Base-by-base conservation (phyloP, 64 coral and sea anemone species). In the Pocillopora verrucosa region DNA sequence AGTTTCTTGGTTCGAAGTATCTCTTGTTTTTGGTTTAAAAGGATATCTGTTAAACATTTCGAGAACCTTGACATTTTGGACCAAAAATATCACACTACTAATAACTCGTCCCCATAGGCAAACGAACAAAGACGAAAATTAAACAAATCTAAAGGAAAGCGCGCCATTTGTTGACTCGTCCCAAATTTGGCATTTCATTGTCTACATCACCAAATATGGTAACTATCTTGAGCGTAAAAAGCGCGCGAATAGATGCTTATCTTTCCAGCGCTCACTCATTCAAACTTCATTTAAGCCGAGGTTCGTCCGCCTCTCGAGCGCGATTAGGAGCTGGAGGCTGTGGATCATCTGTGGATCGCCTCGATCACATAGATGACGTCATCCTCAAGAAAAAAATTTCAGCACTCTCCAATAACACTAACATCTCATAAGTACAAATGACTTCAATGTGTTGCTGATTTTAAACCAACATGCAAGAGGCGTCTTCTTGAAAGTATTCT, bases 191-290 rank as follows among this genome's bases (percentile, higher is more conserved):
- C 10, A 76, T 65, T 20, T 67, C 11, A 92, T 92, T 92, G 90
- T 92, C 90, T 92, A 87, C 90, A 87, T 92, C 83, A 92, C 90
- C 80, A 92, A 87, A 92, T 92, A 87, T 87, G 90, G 90, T n/a
- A 79, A 38, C 19, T 16, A 4, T n/a, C 62, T 25, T 35, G 56
- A 69, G 69, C 73, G 20, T 25, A 80, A 87, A 87, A 92, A 92
- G 74, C 74, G 90, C 83, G 83, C 75, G 83, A 80, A 92, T 59
- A 70, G 67, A 51, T 51, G 41, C 7, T 51, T 51, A 51, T 51
- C 41, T 51, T 51, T 51, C 41, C 41, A 51, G 41, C 41, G 41
- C 41, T 51, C 7, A 51, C 41, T 51, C 41, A 7, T 7, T 69
- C 65, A 69, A 5, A 69, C 41, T 69, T 69, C 41, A 7, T 51